Percentiles rank a stretch among this genome's conserved stretches.
Conservation (phyloP, 1,140 invertebrate species). For the Drosophila sp. region DNA sequence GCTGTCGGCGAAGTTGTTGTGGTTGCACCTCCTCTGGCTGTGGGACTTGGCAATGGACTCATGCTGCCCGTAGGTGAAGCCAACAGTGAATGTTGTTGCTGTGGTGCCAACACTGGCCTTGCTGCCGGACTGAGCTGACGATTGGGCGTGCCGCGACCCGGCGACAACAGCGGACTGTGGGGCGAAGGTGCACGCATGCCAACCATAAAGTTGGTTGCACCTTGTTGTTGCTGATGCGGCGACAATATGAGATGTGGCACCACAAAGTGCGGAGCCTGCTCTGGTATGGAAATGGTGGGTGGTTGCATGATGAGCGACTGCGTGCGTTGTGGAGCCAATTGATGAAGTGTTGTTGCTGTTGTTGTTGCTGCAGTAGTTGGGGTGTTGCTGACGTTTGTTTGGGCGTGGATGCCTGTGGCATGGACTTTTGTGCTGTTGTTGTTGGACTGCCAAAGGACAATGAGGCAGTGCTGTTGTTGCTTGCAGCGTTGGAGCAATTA, state of each 20-base stretch:
- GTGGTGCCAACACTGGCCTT: conserved; percentile 31
- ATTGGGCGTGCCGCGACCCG: conserved; percentile 62
- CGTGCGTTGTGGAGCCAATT: conserved; percentile 39
- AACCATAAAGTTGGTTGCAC: conserved; percentile 49
- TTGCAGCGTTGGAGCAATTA: conserved; percentile 69
- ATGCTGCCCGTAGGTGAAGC: conserved; percentile 53
- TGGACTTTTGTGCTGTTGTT: conserved; percentile 31
- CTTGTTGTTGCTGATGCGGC: conserved; percentile 58
- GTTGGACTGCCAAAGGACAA: conserved; percentile 70
- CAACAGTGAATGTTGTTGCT: conserved; percentile 48
- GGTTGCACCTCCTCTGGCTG: conserved; percentile 36
- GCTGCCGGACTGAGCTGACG: conserved; percentile 67
- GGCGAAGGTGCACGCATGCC: conserved; percentile 71
- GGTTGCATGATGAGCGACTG: conserved; percentile 85
- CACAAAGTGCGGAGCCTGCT: conserved; percentile 85
- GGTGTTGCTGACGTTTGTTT: conserved; percentile 45
- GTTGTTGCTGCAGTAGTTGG: conserved; percentile 19
- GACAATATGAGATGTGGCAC: conserved; percentile 86
- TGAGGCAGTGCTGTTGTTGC: conserved; percentile 46
- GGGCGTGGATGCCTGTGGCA: conserved; percentile 67
- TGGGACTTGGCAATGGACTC: conserved; percentile 71
- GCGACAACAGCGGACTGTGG: conserved; percentile 71
- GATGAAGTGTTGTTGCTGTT: conserved; percentile 23
- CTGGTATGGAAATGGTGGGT: conserved; percentile 87
- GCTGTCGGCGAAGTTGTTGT: conserved; percentile 53